Percentiles rank a stretch among this genome's conserved stretches.
These are phyloP conservation scores for Diogma glabrata DNA, from an alignment of 2,888 invertebrate species.

Conservation along the genomic window DNA sequence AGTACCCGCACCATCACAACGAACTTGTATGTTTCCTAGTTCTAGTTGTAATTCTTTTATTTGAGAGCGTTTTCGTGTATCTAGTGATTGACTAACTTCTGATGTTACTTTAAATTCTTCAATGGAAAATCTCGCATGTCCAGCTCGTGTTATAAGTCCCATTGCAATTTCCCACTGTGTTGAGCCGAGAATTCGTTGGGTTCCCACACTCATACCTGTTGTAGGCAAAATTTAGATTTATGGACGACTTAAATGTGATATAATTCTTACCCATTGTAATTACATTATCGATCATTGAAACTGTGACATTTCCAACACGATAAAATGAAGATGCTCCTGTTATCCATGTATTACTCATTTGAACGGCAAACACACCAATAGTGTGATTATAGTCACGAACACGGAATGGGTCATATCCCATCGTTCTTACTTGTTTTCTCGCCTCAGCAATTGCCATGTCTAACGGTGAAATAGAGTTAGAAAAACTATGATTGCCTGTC, in stretches of 20 bases:
- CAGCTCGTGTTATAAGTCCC: constrained; percentile 55
- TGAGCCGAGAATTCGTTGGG: constrained; percentile 63
- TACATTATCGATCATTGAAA: constrained; percentile 60
- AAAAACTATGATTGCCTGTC: constrained; percentile 57
- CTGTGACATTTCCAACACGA: constrained; percentile 64
- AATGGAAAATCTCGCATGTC: constrained; percentile 65
- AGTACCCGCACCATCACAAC: constrained; percentile 78
- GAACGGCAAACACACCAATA: constrained; percentile 55
- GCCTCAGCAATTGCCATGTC: constrained; percentile 71
- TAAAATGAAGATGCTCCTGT: constrained; percentile 71
- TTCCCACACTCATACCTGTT: constrained; percentile 61
- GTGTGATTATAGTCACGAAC: constrained; percentile 62
- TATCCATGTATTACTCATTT: constrained; percentile 63
- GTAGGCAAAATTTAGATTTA: constrained; percentile 26
- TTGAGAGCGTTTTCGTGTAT: constrained; percentile 58
- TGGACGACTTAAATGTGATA: background rate
- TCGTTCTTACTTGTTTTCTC: constrained; percentile 51
- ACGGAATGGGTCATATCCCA: constrained; percentile 61
- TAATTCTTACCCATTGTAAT: constrained; percentile 31
- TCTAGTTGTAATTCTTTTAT: constrained; percentile 66
- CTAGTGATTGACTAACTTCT: constrained; percentile 61
- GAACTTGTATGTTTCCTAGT: constrained; percentile 65
- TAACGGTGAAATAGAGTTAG: constrained; percentile 75
- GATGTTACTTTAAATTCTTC: constrained; percentile 62
- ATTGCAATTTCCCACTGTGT: constrained; percentile 69